phyloP scores from a whole-genome alignment of 92 coral and sea anemone species.

The Plumapathes pennacea region DNA sequence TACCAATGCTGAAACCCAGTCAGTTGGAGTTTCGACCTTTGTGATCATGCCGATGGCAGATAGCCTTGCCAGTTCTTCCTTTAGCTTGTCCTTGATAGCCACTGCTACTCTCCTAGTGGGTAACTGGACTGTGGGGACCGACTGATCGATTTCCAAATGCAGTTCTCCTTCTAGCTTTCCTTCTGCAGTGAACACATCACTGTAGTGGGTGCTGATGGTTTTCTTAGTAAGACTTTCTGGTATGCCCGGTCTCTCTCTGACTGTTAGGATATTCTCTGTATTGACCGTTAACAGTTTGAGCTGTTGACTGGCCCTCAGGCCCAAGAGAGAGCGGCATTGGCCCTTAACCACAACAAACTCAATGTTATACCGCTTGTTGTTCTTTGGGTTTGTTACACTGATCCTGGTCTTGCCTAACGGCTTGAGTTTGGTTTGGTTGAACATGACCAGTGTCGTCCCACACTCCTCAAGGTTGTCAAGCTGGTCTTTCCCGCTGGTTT shows the following conservation, averaged over 20 bases:
- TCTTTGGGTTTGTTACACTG: conserved; percentile 15
- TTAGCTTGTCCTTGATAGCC: conserved; percentile 23
- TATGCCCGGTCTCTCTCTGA: neutral
- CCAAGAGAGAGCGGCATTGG: conserved; percentile 10
- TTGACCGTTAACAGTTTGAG: conserved; percentile 20
- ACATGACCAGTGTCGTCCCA: conserved; percentile 10
- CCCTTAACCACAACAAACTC: conserved; percentile 16
- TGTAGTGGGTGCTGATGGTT: conserved; percentile 4
- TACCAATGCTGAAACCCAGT: conserved; percentile 55
- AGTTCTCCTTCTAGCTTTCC: conserved; percentile 25
- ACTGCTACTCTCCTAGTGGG: conserved; percentile 36
- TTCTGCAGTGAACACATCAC: conserved; percentile 21
- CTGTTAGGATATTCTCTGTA: conserved; percentile 19
- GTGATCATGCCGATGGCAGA: conserved; percentile 20
- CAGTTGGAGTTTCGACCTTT: conserved; percentile 32
- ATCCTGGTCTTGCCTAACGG: conserved; percentile 28
- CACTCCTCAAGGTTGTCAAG: neutral
- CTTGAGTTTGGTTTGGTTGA: conserved; percentile 6
- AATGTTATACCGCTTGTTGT: conserved; percentile 22
- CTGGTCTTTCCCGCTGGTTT: too few species aligned
- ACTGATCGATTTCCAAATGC: conserved; percentile 28
- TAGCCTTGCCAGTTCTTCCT: conserved; percentile 21
- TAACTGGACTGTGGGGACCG: conserved; percentile 17
- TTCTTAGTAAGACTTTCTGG: conserved; percentile 16
- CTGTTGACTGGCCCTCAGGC: conserved; percentile 8